These are phyloP conservation scores for Heteractis magnifica DNA, from an alignment of 92 coral and sea anemone genomes.

Conservation along the genomic window DNA sequence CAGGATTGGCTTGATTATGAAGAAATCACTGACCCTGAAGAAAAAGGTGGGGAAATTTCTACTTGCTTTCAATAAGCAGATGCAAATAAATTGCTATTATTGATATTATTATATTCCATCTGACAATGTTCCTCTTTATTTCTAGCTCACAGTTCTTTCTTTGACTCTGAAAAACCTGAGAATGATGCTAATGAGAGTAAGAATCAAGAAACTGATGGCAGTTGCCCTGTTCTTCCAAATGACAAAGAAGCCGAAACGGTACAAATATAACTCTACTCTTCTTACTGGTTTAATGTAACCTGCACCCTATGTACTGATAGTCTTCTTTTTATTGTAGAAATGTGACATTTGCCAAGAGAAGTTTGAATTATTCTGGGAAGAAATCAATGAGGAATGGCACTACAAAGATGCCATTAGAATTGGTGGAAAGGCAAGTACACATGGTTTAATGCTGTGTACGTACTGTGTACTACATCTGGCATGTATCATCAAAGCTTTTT, in stretches of 20 bases:
- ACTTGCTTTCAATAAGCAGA: not conserved
- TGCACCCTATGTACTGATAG: not conserved
- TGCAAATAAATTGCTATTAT: too few relatives aligned
- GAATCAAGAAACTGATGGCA: conserved; percentile 47
- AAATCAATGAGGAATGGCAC: conserved; percentile 93
- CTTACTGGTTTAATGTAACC: not conserved
- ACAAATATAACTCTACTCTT: conserved; percentile 2
- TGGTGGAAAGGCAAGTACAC: conserved; percentile 88
- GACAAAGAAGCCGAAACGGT: conserved; percentile 84
- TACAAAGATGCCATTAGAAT: conserved; percentile 90
- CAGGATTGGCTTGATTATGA: conserved; percentile 96
- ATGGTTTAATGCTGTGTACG: not conserved
- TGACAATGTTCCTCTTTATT: not conserved
- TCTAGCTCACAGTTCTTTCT: conserved; percentile 89
- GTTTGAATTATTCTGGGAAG: conserved; percentile 99
- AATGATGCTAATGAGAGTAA: conserved; percentile 35
- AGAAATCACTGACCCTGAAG: conserved; percentile 93
- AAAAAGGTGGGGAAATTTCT: conserved; percentile 72
- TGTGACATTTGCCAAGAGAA: conserved; percentile 95
- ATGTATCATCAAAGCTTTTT: too few relatives aligned
- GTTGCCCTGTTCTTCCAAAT: conserved; percentile 79
- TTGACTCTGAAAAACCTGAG: conserved; percentile 65
- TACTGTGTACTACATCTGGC: too few relatives aligned
- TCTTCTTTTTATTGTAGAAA: conserved; percentile 36
- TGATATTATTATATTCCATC: too few relatives aligned